A percentile compares a stretch with the other conserved stretches of the same genome.
phyloP scores from a whole-genome alignment of 2,888 invertebrate genomes.

The Heliconius ismenius region DNA sequence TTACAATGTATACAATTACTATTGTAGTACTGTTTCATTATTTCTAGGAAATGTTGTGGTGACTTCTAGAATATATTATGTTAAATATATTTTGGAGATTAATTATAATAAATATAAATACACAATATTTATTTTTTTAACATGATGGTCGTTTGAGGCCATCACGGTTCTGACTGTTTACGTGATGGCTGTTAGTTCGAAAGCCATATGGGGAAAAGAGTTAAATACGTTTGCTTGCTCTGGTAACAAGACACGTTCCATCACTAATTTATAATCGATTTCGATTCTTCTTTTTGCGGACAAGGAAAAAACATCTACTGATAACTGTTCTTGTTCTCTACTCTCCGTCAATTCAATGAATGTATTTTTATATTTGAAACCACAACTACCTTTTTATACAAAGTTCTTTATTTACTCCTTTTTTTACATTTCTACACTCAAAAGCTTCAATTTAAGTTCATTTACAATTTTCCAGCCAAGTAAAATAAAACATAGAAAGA shows the following conservation, averaged over 20 bases:
- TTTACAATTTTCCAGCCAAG: background rate
- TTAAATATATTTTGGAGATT: background rate
- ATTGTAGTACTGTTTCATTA: constrained; percentile 10
- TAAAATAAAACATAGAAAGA: background rate
- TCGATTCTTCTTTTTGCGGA: background rate
- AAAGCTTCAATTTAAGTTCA: background rate
- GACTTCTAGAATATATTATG: background rate
- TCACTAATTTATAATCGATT: background rate
- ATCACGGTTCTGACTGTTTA: too few species aligned
- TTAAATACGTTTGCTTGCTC: background rate
- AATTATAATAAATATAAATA: too few species aligned
- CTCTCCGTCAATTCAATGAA: background rate
- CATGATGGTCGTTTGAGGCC: too few species aligned
- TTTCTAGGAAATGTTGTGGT: background rate
- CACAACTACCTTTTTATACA: background rate
- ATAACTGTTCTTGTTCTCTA: background rate
- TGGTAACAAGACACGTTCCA: background rate
- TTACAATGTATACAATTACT: constrained; percentile 19
- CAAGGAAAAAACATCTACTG: too few species aligned
- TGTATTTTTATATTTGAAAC: background rate
- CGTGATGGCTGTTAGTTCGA: too few species aligned
- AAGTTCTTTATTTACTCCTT: background rate
- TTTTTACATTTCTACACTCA: background rate
- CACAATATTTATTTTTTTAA: too few species aligned
- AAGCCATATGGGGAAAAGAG: background rate